Evolutionary conservation across 2,113 vertebrate genomes (phyloP).

Genomic region (Oncorhynchus kisutch): DNA sequence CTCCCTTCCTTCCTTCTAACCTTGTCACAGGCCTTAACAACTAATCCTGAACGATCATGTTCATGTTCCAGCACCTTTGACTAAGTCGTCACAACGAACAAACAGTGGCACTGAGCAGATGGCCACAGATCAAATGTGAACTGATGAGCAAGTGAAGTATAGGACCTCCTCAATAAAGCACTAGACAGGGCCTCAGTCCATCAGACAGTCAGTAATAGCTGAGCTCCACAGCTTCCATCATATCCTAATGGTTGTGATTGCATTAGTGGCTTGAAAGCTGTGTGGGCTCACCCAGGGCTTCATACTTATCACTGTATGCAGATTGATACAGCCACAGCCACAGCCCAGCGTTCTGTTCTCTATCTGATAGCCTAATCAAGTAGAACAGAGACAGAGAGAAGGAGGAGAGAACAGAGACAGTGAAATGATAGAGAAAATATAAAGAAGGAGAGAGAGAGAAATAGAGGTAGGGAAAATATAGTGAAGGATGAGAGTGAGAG

Average conservation of each 20-base stretch:
- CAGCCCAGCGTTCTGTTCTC: conserved; percentile 28
- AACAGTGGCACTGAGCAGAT: not conserved
- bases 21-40: not conserved
- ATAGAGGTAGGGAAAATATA: not conserved
- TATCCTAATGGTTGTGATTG: conserved; percentile 59
- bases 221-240: conserved; percentile 32
- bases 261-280: conserved; percentile 44
- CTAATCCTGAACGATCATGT: not conserved
- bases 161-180: conserved; percentile 36
- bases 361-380: conserved; percentile 54
- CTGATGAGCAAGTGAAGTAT: conserved; percentile 40
- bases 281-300: conserved; percentile 31
- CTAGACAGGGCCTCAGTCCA: conserved; percentile 23
- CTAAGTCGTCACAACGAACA: not conserved
- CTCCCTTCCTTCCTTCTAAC: not conserved
- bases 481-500: not conserved
- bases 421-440: not conserved
- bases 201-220: conserved; percentile 50
- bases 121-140: not conserved
- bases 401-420: not conserved
- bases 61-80: not conserved
- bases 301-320: conserved; percentile 43
- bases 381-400: conserved; percentile 1
- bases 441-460: not conserved
- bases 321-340: conserved; percentile 43